phyloP scores from a whole-genome alignment of 2,113 vertebrate genomes.

The Setophaga petechia region DNA sequence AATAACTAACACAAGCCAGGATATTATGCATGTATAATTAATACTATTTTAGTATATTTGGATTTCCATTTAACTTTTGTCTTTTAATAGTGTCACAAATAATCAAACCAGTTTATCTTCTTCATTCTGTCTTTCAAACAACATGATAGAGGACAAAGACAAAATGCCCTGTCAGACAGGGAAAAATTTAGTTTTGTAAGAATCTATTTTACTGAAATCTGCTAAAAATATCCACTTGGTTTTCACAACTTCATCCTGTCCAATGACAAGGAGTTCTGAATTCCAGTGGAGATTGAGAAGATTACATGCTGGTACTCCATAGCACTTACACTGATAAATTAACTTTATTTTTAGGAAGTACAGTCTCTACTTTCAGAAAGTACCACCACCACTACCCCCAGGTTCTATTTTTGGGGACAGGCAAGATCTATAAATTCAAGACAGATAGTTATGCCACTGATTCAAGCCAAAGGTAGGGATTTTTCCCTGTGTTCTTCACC shows the following conservation, averaged over 20 bases:
- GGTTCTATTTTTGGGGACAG: neutral
- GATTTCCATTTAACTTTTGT: neutral
- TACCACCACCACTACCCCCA: neutral
- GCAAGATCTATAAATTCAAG: neutral
- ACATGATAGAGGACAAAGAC: neutral
- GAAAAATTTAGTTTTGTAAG: neutral
- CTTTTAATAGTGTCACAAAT: neutral
- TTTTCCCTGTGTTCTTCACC: neutral
- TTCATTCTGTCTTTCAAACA: neutral
- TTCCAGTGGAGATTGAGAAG: neutral
- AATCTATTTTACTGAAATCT: neutral
- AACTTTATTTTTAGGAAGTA: constrained; percentile 38
- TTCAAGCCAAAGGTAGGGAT: neutral
- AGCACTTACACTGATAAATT: neutral
- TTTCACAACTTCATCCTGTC: neutral
- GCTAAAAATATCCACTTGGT: neutral
- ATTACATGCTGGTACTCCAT: neutral
- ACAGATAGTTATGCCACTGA: neutral
- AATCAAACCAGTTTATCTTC: neutral
- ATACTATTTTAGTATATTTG: neutral
- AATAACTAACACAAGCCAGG: neutral
- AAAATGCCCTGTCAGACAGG: neutral
- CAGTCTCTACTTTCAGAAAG: constrained; percentile 1
- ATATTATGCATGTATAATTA: neutral
- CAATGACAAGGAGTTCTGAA: neutral